A percentile compares a stretch with the other conserved stretches of the same genome.
phyloP scores from a whole-genome alignment of 2,888 invertebrate species.

The Morpho achilles region DNA sequence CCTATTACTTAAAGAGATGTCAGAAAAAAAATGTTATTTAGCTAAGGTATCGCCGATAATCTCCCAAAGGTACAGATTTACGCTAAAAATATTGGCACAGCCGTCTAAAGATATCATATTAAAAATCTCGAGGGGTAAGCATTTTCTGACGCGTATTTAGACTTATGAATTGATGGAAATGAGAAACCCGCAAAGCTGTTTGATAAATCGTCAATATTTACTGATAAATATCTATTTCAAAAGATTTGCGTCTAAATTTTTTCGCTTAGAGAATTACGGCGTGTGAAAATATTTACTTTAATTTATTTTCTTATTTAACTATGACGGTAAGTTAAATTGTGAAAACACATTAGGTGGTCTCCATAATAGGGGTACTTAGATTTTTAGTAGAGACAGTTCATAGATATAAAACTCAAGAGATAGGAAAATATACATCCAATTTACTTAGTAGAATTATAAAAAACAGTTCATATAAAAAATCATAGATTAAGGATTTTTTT shows the following conservation, averaged over 20 bases:
- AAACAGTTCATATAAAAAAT: too few relatives aligned
- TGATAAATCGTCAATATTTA: constrained; percentile 7
- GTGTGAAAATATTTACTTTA: too few relatives aligned
- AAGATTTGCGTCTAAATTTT: not conserved
- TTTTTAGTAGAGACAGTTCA: too few relatives aligned
- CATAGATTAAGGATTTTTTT: too few relatives aligned
- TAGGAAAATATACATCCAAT: too few relatives aligned
- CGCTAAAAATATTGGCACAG: constrained; percentile 38
- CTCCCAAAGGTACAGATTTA: constrained; percentile 46
- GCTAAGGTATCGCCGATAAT: constrained; percentile 48
- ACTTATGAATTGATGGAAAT: constrained; percentile 4
- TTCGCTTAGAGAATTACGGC: not conserved
- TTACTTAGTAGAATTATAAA: too few relatives aligned
- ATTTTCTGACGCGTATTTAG: constrained; percentile 27
- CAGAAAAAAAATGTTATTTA: constrained; percentile 67
- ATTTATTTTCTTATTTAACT: too few relatives aligned
- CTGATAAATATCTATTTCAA: constrained; percentile 1
- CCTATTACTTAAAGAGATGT: constrained; percentile 52
- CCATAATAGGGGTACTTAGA: too few relatives aligned
- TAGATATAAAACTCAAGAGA: too few relatives aligned
- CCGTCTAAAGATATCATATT: constrained; percentile 42
- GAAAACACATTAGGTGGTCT: too few relatives aligned
- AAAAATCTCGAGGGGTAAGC: constrained; percentile 31
- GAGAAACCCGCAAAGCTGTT: constrained; percentile 1
- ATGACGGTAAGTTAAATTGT: too few relatives aligned